Evolutionary conservation across 1,140 invertebrate genomes (phyloP).

Genomic region (Chironomus tepperi): DNA sequence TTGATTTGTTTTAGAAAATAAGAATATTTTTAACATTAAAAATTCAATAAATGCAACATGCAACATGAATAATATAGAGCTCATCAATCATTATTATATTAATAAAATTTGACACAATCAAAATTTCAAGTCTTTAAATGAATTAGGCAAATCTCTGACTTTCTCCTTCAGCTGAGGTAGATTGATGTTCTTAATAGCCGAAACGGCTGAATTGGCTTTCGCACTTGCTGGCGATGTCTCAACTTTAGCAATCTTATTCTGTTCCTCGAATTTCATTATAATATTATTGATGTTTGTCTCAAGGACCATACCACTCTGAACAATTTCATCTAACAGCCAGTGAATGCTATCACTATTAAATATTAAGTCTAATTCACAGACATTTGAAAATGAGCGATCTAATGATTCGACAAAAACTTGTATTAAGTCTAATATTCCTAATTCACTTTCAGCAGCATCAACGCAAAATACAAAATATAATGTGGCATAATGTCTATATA

Average conservation of each 20-base stretch:
- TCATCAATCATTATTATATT: too few relatives aligned
- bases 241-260: background rate
- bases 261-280: background rate
- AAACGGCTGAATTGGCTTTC: background rate
- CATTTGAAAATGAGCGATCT: background rate
- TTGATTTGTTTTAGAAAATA: too few relatives aligned
- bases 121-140: constrained; percentile 21
- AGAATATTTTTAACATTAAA: constrained; percentile 40
- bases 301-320: background rate
- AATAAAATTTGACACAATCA: background rate
- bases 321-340: background rate
- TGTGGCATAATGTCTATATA: constrained; percentile 10
- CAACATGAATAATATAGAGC: too few relatives aligned
- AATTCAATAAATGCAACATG: too few relatives aligned
- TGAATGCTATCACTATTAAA: constrained; percentile 15
- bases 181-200: background rate
- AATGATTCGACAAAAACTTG: constrained; percentile 1
- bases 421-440: background rate
- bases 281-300: background rate
- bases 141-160: background rate
- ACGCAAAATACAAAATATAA: background rate
- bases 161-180: background rate
- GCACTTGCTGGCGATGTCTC: background rate
- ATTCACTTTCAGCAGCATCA: background rate
- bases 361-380: constrained; percentile 5